Conservation (phyloP, 2,888 invertebrate species). For the Chalcis sispes region DNA sequence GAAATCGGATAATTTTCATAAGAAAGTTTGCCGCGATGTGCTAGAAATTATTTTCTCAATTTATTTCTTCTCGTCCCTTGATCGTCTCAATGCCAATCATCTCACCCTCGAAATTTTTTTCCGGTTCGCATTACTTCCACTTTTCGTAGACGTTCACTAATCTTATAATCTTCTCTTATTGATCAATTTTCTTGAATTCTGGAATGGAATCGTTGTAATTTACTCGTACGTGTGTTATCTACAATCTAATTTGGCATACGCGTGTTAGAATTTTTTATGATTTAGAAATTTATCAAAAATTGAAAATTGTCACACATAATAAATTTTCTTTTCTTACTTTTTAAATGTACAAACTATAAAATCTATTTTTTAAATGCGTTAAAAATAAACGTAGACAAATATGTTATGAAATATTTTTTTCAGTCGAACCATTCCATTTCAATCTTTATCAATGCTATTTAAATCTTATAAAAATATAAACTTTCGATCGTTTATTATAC, state of each 20-base stretch:
- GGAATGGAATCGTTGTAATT: constrained; percentile 15
- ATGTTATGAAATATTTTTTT: too few species aligned
- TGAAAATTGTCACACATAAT: too few species aligned
- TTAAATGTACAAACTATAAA: too few species aligned
- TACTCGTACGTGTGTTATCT: not conserved
- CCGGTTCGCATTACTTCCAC: constrained; percentile 52
- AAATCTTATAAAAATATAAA: too few species aligned
- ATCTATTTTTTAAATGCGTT: too few species aligned
- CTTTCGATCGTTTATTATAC: too few species aligned
- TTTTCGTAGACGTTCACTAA: constrained; percentile 59
- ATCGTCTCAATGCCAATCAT: constrained; percentile 65
- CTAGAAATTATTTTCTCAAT: constrained; percentile 67
- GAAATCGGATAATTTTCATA: constrained; percentile 7
- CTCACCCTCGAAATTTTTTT: constrained; percentile 58
- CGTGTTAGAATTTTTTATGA: not conserved
- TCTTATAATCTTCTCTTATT: constrained; percentile 65
- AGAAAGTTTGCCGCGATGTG: constrained; percentile 51
- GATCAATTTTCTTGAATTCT: constrained; percentile 60
- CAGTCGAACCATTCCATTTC: too few species aligned
- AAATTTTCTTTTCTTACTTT: too few species aligned
- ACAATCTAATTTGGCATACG: constrained; percentile 4
- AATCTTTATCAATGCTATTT: too few species aligned
- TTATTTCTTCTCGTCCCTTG: constrained; percentile 59
- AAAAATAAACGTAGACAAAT: too few species aligned
- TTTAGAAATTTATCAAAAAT: too few species aligned